A percentile compares a stretch with the other conserved stretches of the same genome.
Conservation (phyloP, 1,140 invertebrate species). For the Radopholus similis region DNA sequence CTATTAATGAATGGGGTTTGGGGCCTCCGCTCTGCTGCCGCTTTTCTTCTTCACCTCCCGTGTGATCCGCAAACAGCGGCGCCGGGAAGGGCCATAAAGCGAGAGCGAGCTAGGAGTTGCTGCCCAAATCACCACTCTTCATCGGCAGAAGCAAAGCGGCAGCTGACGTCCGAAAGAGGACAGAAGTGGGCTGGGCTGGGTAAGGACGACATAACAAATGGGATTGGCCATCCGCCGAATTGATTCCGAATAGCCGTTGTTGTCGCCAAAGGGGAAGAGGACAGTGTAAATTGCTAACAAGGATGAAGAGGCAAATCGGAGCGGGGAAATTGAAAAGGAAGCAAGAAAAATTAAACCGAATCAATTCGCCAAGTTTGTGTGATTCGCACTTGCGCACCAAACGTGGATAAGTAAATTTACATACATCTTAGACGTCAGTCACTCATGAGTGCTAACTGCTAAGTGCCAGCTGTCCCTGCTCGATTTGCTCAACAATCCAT, state of each 20-base stretch:
- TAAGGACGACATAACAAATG: slow-evolving; percentile 2
- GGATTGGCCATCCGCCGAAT: background rate
- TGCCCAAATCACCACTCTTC: too few species aligned
- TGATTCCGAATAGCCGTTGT: background rate
- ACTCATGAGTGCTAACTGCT: too few species aligned
- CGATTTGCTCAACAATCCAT: too few species aligned
- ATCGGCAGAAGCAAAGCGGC: background rate
- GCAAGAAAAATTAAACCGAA: background rate
- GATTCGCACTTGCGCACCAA: too few species aligned
- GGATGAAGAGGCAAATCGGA: background rate
- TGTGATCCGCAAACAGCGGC: too few species aligned
- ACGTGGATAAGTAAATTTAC: too few species aligned
- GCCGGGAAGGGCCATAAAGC: background rate
- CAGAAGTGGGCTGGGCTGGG: background rate
- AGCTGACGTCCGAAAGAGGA: background rate
- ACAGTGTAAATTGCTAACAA: background rate
- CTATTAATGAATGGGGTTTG: too few species aligned
- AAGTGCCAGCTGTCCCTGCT: too few species aligned
- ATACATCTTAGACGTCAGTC: too few species aligned
- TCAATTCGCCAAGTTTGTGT: too few species aligned
- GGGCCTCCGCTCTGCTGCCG: too few species aligned
- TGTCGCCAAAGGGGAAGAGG: background rate
- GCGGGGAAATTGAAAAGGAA: background rate
- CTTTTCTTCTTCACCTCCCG: too few species aligned
- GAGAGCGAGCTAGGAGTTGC: background rate